Evolutionary conservation across 2,113 vertebrate species (phyloP), one percentile per base, ranked within the genome.

Genomic region (Regulus satrapa): DNA sequence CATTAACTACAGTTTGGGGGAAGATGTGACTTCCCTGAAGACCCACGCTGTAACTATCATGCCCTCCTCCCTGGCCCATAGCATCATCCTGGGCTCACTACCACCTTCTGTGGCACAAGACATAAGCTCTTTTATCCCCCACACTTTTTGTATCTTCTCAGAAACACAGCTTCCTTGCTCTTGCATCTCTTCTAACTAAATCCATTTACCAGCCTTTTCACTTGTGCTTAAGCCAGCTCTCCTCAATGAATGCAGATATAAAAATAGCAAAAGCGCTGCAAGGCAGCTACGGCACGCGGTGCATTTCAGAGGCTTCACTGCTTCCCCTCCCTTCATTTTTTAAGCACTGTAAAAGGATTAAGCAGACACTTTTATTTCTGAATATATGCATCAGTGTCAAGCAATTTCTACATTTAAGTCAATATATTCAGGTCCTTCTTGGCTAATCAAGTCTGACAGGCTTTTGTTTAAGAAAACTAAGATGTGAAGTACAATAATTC

Each of bases 361-460:
- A 90, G 72, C 14, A 89, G 56, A 64, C 55, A 88, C 52, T 95
- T 90, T 90, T 74, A 88, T 75, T 88, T 94, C 75, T 63, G 85
- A 94, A 80, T 75, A 77, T 68, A 81, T 25, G 2, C 43, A 84
- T 88, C 59, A 88, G 51, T 86, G 74, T 78, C 75, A 90, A 96
- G 78, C 90, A 86, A 75, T 74, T 88, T 84, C 72, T 94, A 59
- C 63, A 75, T 90, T 93, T 90, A 94, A 93, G 90, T 90, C 75
- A 90, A 93, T 45, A 88, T 77, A 96, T 94, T 95, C 92, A 88
- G 51, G 78, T 88, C 81, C 77, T 82, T 69, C 82, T 94, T 81
- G 82, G 88, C 82, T 91, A 92, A 96, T 96, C 90, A 84, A 96
- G 92, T 96, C 85, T 90, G 95, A 96, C 92, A 90, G 82, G 90